Conservation (phyloP, 2,888 invertebrate species). For the Orthosia cruda region DNA sequence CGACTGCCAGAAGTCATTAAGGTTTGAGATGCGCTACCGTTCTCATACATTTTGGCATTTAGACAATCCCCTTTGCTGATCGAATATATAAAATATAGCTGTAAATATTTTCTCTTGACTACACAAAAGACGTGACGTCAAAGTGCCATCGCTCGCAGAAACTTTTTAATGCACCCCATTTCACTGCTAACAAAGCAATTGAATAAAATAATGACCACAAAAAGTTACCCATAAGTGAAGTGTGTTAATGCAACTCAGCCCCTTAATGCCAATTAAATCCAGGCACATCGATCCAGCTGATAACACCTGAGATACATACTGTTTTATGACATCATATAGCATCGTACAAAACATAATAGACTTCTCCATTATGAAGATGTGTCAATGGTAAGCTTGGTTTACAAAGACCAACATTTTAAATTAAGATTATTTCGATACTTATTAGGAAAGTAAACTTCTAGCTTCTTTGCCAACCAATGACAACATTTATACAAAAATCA, state of each 20-base stretch:
- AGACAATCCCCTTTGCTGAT: too few relatives aligned
- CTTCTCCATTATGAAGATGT: slow-evolving; percentile 16
- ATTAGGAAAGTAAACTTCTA: too few relatives aligned
- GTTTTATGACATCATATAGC: slow-evolving; percentile 28
- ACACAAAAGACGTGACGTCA: too few relatives aligned
- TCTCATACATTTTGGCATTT: too few relatives aligned
- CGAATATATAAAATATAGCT: too few relatives aligned
- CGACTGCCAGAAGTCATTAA: too few relatives aligned
- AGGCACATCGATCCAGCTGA: slow-evolving; percentile 4
- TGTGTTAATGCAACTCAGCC: slow-evolving; percentile 14
- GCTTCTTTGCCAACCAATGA: too few relatives aligned
- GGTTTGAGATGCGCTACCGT: too few relatives aligned
- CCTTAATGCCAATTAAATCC: slow-evolving; percentile 17
- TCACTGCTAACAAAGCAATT: background rate
- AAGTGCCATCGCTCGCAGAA: background rate
- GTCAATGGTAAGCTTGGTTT: slow-evolving; percentile 13
- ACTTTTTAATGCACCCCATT: background rate
- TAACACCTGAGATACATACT: slow-evolving; percentile 13
- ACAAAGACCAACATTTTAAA: background rate
- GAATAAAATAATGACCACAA: background rate
- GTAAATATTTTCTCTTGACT: too few relatives aligned
- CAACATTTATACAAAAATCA: too few relatives aligned
- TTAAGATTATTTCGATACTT: too few relatives aligned
- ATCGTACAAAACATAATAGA: slow-evolving; percentile 5
- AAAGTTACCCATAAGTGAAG: background rate